These are phyloP conservation scores for Geopemphigus sp. DNA, from an alignment of 1,140 invertebrate genomes.

Conservation along the genomic window DNA sequence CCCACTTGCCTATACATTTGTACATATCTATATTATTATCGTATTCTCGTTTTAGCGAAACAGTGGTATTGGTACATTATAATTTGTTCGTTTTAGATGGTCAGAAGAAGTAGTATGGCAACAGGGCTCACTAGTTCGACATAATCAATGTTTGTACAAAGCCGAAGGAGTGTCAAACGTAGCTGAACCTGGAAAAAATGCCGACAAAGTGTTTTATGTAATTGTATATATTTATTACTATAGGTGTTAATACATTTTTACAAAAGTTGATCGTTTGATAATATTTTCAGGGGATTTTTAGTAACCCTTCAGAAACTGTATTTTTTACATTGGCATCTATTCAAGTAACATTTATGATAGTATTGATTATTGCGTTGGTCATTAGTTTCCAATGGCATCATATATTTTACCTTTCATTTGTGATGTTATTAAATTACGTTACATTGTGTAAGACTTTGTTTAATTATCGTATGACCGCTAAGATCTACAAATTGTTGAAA, in stretches of 20 bases:
- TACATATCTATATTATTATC: conserved; percentile 52
- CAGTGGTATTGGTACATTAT: not conserved
- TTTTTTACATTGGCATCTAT: conserved; percentile 33
- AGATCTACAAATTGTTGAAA: conserved; percentile 34
- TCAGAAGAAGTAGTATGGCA: conserved; percentile 72
- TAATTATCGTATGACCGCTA: conserved; percentile 39
- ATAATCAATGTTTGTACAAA: conserved; percentile 75
- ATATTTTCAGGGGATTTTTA: conserved; percentile 34
- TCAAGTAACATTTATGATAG: conserved; percentile 34
- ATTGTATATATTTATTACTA: conserved; percentile 57
- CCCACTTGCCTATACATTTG: conserved; percentile 63
- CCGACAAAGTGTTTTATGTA: conserved; percentile 82
- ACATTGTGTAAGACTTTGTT: conserved; percentile 33
- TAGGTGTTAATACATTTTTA: not conserved
- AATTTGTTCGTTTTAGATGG: conserved; percentile 60
- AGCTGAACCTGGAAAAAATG: conserved; percentile 78
- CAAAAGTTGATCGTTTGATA: no score
- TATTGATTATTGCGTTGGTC: conserved; percentile 7
- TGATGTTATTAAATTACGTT: conserved; percentile 42
- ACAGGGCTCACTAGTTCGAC: conserved; percentile 75
- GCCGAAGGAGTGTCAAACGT: conserved; percentile 69
- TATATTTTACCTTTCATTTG: conserved; percentile 39
- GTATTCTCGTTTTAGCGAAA: not conserved
- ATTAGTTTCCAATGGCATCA: conserved; percentile 46
- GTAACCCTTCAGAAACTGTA: conserved; percentile 44